phyloP scores from a whole-genome alignment of 1,140 invertebrate species.

The Subanguina moxae region DNA sequence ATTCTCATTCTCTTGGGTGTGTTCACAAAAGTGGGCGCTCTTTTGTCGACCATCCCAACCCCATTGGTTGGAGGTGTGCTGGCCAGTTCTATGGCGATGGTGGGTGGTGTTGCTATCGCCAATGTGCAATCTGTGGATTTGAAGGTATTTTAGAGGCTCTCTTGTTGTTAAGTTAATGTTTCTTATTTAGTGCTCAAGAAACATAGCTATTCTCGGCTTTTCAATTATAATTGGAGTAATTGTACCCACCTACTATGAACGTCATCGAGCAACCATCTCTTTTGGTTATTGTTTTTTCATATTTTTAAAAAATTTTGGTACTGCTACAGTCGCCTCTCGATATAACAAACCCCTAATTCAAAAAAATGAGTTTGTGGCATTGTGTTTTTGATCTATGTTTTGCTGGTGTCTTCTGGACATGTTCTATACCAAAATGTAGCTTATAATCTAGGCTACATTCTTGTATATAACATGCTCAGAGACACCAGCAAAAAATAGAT shows the following conservation, averaged over 20 bases:
- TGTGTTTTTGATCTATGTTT: no score
- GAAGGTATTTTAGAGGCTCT: not conserved
- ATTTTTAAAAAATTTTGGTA: no score
- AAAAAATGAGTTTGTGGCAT: no score
- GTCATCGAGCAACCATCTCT: constrained; percentile 7
- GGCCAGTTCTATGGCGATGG: constrained; percentile 60
- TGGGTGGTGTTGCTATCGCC: constrained; percentile 56
- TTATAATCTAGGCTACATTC: no score
- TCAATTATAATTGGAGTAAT: constrained; percentile 61
- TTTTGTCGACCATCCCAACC: constrained; percentile 39
- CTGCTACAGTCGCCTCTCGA: no score
- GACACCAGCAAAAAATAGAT: no score
- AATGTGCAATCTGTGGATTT: constrained; percentile 59
- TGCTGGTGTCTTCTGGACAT: no score
- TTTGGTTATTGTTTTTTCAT: not conserved
- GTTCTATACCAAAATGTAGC: no score
- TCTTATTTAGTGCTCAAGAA: constrained; percentile 54
- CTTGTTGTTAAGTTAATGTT: not conserved
- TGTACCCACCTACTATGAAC: constrained; percentile 34
- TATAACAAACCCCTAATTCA: no score
- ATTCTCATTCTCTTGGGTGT: constrained; percentile 51
- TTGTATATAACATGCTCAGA: no score
- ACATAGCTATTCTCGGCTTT: constrained; percentile 61
- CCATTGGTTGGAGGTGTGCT: constrained; percentile 57
- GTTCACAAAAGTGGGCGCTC: constrained; percentile 51